These are phyloP conservation scores for Athetis lepigone DNA, from an alignment of 2,888 invertebrate species.

Conservation along the genomic window DNA sequence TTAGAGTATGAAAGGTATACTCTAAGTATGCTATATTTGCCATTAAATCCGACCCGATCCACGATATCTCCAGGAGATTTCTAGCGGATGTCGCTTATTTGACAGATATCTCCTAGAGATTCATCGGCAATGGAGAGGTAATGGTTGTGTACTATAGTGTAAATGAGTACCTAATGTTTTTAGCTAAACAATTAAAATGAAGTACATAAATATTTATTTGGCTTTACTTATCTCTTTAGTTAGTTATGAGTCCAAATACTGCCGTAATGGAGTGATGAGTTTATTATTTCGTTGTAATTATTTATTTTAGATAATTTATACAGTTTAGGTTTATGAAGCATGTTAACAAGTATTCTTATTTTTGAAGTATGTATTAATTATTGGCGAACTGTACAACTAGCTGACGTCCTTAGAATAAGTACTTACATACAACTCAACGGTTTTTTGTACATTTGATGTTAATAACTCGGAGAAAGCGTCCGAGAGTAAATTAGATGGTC, in stretches of 20 bases:
- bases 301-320: constrained; percentile 62
- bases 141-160: constrained; percentile 61
- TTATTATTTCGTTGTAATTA: constrained; percentile 64
- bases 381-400: constrained; percentile 10
- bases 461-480: constrained; percentile 1
- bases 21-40: too few relatives aligned
- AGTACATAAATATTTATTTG: constrained; percentile 39
- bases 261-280: constrained; percentile 41
- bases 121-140: too few relatives aligned
- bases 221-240: constrained; percentile 53
- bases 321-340: constrained; percentile 22
- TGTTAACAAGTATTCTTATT: constrained; percentile 13
- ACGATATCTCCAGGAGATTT: too few relatives aligned
- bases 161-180: constrained; percentile 42
- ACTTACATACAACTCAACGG: neutral
- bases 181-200: constrained; percentile 28
- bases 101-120: too few relatives aligned
- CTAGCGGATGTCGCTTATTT: too few relatives aligned
- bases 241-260: constrained; percentile 43
- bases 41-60: too few relatives aligned
- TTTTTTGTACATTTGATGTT: constrained; percentile 11
- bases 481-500: neutral
- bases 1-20: too few relatives aligned
- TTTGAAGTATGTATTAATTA: constrained; percentile 21
- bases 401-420: constrained; percentile 20